A percentile compares a stretch with the other conserved stretches of the same genome.
Conservation (phyloP, 2,113 vertebrate species). For the Atherinomorus stipes region DNA sequence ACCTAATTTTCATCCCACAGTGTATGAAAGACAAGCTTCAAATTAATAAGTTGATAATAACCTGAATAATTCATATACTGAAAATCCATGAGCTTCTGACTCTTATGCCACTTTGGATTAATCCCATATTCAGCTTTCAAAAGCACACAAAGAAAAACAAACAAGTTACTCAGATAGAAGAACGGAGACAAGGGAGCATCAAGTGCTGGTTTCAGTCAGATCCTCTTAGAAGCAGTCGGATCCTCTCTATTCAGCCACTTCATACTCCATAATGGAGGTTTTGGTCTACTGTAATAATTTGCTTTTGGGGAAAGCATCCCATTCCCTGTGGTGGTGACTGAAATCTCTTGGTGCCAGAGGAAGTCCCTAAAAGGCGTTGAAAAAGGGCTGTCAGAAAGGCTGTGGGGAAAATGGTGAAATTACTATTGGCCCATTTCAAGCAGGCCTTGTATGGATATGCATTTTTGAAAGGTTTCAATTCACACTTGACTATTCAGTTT, state of each 20-base stretch:
- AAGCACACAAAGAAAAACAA: conserved; percentile 54
- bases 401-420: conserved; percentile 50
- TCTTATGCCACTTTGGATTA: conserved; percentile 53
- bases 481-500: conserved; percentile 4
- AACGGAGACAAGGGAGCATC: conserved; percentile 27
- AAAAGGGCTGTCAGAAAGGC: conserved; percentile 42
- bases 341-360: conserved; percentile 50
- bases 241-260: conserved; percentile 45
- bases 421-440: conserved; percentile 39
- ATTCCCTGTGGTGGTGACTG: conserved; percentile 45
- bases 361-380: conserved; percentile 41
- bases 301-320: conserved; percentile 42
- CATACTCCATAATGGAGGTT: conserved; percentile 57
- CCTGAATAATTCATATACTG: conserved; percentile 60
- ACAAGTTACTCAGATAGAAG: conserved; percentile 38
- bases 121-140: conserved; percentile 45
- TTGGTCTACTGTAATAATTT: conserved; percentile 65
- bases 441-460: conserved; percentile 26
- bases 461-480: conserved; percentile 29
- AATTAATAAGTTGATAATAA: conserved; percentile 48
- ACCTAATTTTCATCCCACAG: conserved; percentile 17
- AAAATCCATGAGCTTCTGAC: conserved; percentile 33
- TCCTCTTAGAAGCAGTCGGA: conserved; percentile 48
- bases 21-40: conserved; percentile 36
- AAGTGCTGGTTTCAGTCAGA: conserved; percentile 38